A percentile compares a stretch with the other conserved stretches of the same genome.
These are phyloP conservation scores for Silurus asotus DNA, from an alignment of 2,113 vertebrate genomes.

Conservation along the genomic window DNA sequence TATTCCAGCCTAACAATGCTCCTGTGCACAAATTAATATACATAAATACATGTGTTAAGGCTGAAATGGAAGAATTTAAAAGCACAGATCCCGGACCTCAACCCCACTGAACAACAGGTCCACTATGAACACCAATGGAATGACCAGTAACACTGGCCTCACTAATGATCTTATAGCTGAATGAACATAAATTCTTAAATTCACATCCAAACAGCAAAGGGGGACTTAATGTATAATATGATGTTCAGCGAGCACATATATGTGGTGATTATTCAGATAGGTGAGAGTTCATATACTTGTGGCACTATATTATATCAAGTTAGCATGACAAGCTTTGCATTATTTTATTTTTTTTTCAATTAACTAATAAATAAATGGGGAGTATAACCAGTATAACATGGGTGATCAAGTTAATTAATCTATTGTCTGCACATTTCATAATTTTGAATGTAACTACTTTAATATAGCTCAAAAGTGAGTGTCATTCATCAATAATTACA, in stretches of 20 bases:
- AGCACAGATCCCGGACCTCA: not conserved
- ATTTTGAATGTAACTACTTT: not conserved
- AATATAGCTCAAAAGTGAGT: not conserved
- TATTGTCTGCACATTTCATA: not conserved
- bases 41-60: not conserved
- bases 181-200: not conserved
- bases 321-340: not conserved
- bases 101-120: not conserved
- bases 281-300: not conserved
- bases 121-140: not conserved
- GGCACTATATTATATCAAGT: not conserved
- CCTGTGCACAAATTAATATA: not conserved
- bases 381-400: not conserved
- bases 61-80: not conserved
- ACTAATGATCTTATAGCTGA: not conserved
- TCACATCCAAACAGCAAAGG: not conserved
- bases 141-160: not conserved
- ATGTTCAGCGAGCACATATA: not conserved
- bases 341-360: not conserved
- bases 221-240: not conserved
- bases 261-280: not conserved
- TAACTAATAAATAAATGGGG: not conserved
- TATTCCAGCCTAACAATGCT: not conserved
- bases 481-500: not conserved
- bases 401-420: not conserved